A percentile compares a stretch with the other conserved stretches of the same genome.
These are phyloP conservation scores for Ianthella basta DNA, from an alignment of 37 sponge, comb jelly and placozoan species.

Conservation along the genomic window DNA sequence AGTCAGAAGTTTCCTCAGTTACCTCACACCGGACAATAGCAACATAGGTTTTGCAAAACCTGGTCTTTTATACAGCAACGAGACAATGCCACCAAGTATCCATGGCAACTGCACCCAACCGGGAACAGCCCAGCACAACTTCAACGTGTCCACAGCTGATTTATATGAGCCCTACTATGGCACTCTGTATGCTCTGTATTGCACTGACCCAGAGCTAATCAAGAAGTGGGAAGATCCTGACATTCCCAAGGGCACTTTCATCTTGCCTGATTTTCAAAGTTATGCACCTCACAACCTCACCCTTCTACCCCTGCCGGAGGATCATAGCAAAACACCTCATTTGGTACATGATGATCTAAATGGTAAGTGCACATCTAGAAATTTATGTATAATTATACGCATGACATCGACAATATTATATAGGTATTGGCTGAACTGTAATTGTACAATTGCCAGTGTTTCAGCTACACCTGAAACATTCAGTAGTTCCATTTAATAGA, in stretches of 20 bases:
- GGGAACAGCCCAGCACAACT: neutral
- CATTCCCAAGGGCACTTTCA: too few species aligned
- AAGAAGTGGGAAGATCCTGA: neutral
- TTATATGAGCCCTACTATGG: conserved; percentile 49
- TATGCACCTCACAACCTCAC: neutral
- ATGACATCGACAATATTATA: too few species aligned
- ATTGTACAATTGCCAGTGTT: too few species aligned
- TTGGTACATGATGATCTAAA: neutral
- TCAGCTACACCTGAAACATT: too few species aligned
- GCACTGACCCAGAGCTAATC: neutral
- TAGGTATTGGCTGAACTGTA: too few species aligned
- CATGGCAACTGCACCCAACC: neutral
- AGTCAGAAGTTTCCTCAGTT: neutral
- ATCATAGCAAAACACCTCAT: neutral
- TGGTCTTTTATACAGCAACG: neutral
- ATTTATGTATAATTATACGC: too few species aligned
- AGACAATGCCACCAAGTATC: neutral
- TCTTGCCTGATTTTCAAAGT: neutral
- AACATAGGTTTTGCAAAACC: conserved; percentile 58
- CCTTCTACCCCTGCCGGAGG: neutral
- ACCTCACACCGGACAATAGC: conserved; percentile 51
- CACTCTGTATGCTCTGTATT: conserved; percentile 21
- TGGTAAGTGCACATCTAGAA: too few species aligned
- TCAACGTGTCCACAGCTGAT: conserved; percentile 32
- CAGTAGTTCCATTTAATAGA: too few species aligned